Conservation (phyloP, 2,113 vertebrate species). For the Fulmarus glacialis region DNA sequence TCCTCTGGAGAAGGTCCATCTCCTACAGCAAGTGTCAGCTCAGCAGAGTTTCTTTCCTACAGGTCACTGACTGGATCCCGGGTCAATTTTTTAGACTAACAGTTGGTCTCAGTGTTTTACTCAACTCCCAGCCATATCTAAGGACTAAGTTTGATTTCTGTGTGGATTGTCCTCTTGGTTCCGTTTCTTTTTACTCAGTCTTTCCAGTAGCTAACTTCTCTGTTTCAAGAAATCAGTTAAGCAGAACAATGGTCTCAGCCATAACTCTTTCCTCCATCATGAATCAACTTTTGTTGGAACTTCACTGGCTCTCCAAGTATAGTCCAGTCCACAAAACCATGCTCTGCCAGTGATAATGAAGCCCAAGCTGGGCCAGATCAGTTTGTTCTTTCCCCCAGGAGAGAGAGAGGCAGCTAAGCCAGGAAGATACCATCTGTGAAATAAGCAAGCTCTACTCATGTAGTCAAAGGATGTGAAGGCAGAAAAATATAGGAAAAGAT, state of each 20-base stretch:
- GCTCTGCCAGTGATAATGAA: neutral
- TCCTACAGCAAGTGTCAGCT: neutral
- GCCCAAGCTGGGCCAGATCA: neutral
- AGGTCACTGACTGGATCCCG: neutral
- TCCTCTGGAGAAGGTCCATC: neutral
- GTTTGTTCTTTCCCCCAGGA: neutral
- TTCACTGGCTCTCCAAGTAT: neutral
- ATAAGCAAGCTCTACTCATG: neutral
- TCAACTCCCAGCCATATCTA: neutral
- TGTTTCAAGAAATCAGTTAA: neutral
- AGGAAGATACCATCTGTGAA: neutral
- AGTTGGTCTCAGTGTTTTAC: neutral
- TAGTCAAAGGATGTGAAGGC: neutral
- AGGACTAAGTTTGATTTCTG: neutral
- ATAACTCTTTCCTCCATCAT: neutral
- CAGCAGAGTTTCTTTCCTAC: neutral
- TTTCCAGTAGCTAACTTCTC: neutral
- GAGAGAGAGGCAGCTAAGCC: neutral
- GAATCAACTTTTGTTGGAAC: neutral
- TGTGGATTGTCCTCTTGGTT: neutral
- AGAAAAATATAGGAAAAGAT: neutral
- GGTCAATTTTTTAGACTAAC: neutral
- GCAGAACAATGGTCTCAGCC: neutral
- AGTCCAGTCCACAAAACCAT: neutral
- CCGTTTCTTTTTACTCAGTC: neutral